Evolutionary conservation across 2,888 invertebrate genomes (phyloP).

Genomic region (Oxycera nigricornis): DNA sequence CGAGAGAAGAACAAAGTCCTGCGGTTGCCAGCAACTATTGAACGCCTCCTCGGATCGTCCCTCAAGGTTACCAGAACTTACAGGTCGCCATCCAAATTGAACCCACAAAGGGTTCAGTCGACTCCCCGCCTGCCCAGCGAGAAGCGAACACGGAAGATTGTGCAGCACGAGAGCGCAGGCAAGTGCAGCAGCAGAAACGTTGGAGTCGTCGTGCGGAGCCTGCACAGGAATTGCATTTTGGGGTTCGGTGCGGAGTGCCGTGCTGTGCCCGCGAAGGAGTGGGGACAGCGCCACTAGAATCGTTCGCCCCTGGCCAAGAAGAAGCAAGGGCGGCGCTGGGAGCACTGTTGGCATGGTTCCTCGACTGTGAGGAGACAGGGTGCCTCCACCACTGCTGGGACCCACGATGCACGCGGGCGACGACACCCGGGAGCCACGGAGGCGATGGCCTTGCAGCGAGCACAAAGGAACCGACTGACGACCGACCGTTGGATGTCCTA

Average conservation of each 20-base stretch:
- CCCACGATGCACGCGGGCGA: neutral
- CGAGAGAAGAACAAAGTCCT: neutral
- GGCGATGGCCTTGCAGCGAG: slow-evolving; percentile 33
- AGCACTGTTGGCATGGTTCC: neutral
- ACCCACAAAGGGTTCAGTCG: neutral
- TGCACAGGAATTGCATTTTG: slow-evolving; percentile 31
- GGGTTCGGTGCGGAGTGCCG: neutral
- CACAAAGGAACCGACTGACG: slow-evolving; percentile 39
- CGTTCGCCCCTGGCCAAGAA: neutral
- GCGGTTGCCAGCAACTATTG: neutral
- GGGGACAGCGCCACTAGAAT: neutral
- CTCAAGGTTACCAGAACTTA: neutral
- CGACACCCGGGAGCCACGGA: slow-evolving; percentile 3
- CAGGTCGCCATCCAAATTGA: neutral
- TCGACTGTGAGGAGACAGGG: no score
- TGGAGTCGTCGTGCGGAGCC: neutral
- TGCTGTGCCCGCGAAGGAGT: neutral
- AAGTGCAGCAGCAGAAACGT: slow-evolving; percentile 8
- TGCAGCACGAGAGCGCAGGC: slow-evolving; percentile 10
- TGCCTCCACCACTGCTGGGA: slow-evolving; percentile 7
- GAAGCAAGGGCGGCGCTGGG: slow-evolving; percentile 3
- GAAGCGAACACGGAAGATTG: neutral
- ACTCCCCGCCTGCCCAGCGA: neutral
- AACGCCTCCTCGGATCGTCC: neutral
- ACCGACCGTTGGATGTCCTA: slow-evolving; percentile 21